Evolutionary conservation across 2,888 invertebrate genomes (phyloP).

Genomic region (Apodemia zela): DNA sequence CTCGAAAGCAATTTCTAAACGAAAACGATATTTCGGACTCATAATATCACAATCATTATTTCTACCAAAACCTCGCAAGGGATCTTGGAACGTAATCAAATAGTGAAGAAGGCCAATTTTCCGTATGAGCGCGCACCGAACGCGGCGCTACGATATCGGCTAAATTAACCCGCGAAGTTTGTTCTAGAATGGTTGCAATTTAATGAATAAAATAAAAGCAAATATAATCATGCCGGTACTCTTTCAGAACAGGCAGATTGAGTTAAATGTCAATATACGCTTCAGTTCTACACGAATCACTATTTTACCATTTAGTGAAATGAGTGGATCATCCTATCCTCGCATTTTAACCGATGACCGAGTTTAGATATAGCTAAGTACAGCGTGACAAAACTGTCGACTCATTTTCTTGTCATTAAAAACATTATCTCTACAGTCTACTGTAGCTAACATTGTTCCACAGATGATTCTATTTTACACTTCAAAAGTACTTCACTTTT

Average conservation of each 20-base stretch:
- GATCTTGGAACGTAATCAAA: conserved; percentile 72
- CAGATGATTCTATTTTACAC: no score
- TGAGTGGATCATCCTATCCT: no score
- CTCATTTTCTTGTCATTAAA: no score
- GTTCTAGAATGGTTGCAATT: conserved; percentile 45
- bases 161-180: conserved; percentile 60
- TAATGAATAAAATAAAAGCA: background rate
- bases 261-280: no score
- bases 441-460: no score
- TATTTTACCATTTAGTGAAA: no score
- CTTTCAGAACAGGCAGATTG: background rate
- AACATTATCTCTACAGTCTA: no score
- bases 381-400: no score
- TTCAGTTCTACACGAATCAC: no score
- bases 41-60: conserved; percentile 42
- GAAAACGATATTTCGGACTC: conserved; percentile 40
- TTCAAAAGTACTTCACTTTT: no score
- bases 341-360: no score
- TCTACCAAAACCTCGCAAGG: conserved; percentile 48
- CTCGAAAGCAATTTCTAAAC: conserved; percentile 35
- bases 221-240: background rate
- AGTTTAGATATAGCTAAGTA: no score
- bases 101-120: conserved; percentile 69
- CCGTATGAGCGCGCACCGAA: conserved; percentile 62
- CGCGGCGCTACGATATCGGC: conserved; percentile 55